Base-by-base conservation (phyloP, 2,888 invertebrate species). In the Aphidius colemani region DNA sequence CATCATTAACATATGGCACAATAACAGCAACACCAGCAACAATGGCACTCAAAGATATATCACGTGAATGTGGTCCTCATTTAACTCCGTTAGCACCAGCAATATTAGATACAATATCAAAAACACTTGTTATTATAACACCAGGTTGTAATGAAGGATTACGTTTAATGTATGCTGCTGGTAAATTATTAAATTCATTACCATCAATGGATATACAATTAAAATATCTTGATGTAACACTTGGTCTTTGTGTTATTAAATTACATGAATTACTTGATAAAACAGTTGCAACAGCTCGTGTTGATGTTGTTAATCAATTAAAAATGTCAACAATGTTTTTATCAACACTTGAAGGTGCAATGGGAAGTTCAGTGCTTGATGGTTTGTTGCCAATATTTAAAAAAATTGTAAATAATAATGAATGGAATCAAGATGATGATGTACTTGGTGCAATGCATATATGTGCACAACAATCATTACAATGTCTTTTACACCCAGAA, bases 31-130 rank as follows among this genome's bases (percentile, higher is more conserved):
- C 92, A 6, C 88, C 92, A 62, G 91, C 94, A 0, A 95, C 95
- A 5, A 88, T 95, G 81, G 95, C 96, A 39, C 85, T 96, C 9
- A 93, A 95, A 78, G 95, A 95, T 76, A 87, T 97, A 48, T 90
- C 93, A 44, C 85, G 91, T 45, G 94, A 95, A 80, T 95, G 95
- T 78, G 88, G 89, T 72, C 80, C 88, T 58, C 89, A 90, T 77
- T 86, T 96, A 70, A 86, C 88, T 56, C 91, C 91, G 0, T 91
- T 89, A 74, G 92, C 92, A 0, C 88, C 89, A 39, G 90, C 91
- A 65, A 88, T 96, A 64, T 86, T 95, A 6, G 85, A 87, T 30
- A 89, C 91, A 1, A 83, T 84, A 13, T 75, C 87, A 81, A 81
- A 81, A 46, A 85, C 86, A 0, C 78, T 91, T 7, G 82, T 84